These are phyloP conservation scores for Forbesichthys papilliferus DNA, from an alignment of 2,113 vertebrate genomes.

Conservation along the genomic window DNA sequence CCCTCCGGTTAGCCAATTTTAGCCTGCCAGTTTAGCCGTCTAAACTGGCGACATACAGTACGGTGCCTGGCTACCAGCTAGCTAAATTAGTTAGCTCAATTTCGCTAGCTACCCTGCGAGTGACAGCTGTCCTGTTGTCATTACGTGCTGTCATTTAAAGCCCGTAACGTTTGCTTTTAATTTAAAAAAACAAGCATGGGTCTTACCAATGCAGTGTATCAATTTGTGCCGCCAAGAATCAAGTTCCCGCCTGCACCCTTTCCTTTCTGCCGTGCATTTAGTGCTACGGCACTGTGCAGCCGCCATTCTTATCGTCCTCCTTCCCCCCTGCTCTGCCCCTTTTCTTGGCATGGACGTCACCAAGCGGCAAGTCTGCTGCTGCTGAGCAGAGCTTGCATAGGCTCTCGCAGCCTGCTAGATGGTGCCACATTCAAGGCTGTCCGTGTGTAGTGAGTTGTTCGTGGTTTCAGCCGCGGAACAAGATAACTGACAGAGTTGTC, in stretches of 20 bases:
- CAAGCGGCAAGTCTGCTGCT: conserved; percentile 73
- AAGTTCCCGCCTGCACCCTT: conserved; percentile 95
- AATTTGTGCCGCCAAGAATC: conserved; percentile 96
- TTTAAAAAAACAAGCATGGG: conserved; percentile 3
- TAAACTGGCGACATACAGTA: conserved; percentile 31
- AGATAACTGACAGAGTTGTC: too few species aligned
- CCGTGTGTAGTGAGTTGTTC: too few species aligned
- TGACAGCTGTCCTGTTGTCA: conserved; percentile 8
- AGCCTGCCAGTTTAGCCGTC: conserved; percentile 39
- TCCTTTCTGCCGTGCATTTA: conserved; percentile 93
- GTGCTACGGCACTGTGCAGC: conserved; percentile 91
- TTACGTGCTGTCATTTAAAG: not conserved
- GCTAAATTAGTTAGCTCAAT: conserved; percentile 29
- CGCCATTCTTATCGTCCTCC: conserved; percentile 90
- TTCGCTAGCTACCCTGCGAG: conserved; percentile 36
- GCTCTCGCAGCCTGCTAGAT: not conserved
- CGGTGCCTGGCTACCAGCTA: conserved; percentile 16
- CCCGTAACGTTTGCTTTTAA: not conserved
- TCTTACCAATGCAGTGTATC: conserved; percentile 96
- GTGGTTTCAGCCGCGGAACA: too few species aligned
- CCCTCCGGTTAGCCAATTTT: conserved; percentile 53
- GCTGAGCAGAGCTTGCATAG: not conserved
- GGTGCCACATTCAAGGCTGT: not conserved
- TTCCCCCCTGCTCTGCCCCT: conserved; percentile 59
- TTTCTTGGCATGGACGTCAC: conserved; percentile 83